Conservation (phyloP, 2,797 vertebrate species). For the Megalops cyprinoides region DNA sequence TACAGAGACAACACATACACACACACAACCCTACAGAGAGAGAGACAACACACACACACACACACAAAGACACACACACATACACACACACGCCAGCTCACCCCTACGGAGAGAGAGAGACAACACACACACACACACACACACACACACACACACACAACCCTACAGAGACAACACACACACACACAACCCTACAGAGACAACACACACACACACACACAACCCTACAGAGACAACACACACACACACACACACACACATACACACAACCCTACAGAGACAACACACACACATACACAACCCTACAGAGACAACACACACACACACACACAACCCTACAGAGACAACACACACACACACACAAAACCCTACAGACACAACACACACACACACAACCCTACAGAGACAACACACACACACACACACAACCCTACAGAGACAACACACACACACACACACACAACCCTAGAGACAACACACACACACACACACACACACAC, state of each 20-base stretch:
- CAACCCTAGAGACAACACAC: not conserved
- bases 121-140: conserved; percentile 17
- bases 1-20: conserved; percentile 11
- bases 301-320: no score
- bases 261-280: no score
- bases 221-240: not conserved
- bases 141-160: no score
- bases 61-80: no score
- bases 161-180: no score
- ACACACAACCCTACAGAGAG: not conserved
- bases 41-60: not conserved
- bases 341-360: conserved; percentile 17
- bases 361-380: no score
- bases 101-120: no score
- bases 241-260: not conserved
- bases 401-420: conserved; percentile 9
- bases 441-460: not conserved
- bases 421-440: no score
- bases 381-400: not conserved
- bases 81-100: not conserved
- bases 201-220: conserved; percentile 13
- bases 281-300: conserved; percentile 17
- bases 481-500: no score
- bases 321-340: not conserved
- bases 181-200: not conserved